These are phyloP conservation scores for Drosophila tropicalis DNA, from an alignment of 1,140 invertebrate species.

Conservation along the genomic window DNA sequence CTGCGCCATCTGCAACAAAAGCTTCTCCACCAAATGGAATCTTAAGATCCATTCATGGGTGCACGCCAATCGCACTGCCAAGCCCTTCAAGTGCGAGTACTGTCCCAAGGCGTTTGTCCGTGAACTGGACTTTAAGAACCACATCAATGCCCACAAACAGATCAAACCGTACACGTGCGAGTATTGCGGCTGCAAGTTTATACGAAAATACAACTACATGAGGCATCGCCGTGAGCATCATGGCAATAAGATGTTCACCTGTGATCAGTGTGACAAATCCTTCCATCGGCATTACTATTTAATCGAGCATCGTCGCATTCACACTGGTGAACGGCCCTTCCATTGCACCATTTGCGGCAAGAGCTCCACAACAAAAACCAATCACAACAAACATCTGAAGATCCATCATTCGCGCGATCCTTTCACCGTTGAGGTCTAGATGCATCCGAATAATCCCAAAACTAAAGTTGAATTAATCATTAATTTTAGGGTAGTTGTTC, in stretches of 20 bases:
- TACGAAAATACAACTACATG: conserved; percentile 95
- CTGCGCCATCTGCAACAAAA: conserved; percentile 92
- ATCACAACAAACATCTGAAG: conserved; percentile 94
- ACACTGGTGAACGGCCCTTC: conserved; percentile 91
- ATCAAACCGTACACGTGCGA: conserved; percentile 94
- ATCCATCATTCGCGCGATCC: conserved; percentile 94
- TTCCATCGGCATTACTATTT: conserved; percentile 95
- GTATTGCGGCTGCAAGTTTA: conserved; percentile 96
- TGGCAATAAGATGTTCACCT: conserved; percentile 93
- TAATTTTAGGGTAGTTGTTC: conserved; percentile 71
- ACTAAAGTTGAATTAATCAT: conserved; percentile 69
- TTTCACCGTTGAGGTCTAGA: conserved; percentile 91
- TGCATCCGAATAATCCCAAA: conserved; percentile 35
- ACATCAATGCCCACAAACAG: conserved; percentile 92
- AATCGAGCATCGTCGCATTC: conserved; percentile 92
- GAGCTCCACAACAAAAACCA: conserved; percentile 93
- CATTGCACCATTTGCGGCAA: conserved; percentile 94
- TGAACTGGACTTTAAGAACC: conserved; percentile 90
- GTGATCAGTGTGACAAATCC: conserved; percentile 93
- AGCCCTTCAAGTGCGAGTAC: conserved; percentile 93
- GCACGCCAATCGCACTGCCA: conserved; percentile 91
- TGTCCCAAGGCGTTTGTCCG: conserved; percentile 93
- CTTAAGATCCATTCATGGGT: conserved; percentile 94
- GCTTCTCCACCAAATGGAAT: conserved; percentile 95
- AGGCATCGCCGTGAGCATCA: conserved; percentile 96